phyloP scores from a whole-genome alignment of 2,888 invertebrate species.

The Drosophila infuscata region DNA sequence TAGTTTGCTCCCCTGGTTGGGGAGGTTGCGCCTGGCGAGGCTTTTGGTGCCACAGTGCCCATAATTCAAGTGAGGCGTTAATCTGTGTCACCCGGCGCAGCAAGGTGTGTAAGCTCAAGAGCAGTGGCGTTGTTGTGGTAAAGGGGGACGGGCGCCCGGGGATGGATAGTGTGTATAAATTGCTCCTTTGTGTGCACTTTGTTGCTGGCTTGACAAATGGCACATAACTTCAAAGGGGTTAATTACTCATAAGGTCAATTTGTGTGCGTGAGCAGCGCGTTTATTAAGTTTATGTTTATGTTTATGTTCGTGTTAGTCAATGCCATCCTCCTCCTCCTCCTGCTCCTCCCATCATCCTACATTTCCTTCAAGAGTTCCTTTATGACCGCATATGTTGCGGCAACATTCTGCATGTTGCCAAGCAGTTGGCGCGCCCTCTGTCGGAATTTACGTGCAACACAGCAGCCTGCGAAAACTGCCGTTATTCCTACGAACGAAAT shows the following conservation, averaged over 20 bases:
- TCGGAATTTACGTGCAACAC: conserved; percentile 3
- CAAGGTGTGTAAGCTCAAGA: conserved; percentile 13
- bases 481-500: not conserved
- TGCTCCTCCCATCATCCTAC: not conserved
- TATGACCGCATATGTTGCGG: conserved; percentile 28
- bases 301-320: conserved; percentile 8
- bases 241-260: conserved; percentile 68
- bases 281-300: conserved; percentile 42
- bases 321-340: not conserved
- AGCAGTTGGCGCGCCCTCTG: conserved; percentile 41
- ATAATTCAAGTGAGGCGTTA: conserved; percentile 73
- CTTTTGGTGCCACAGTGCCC: conserved; percentile 38
- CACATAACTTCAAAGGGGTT: conserved; percentile 53
- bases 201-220: conserved; percentile 65
- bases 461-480: not conserved
- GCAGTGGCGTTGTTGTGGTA: not conserved
- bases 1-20: conserved; percentile 38
- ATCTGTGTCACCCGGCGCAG: conserved; percentile 71
- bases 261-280: conserved; percentile 17
- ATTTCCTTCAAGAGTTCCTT: not conserved
- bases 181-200: conserved; percentile 47
- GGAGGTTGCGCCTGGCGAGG: not conserved
- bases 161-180: conserved; percentile 12
- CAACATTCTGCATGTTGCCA: conserved; percentile 20
- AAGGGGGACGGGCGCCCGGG: not conserved